Percentiles rank a stretch among this genome's conserved stretches.
These are phyloP conservation scores for Lamellibrachia luymesi DNA, from an alignment of 1,140 invertebrate species.

Conservation along the genomic window DNA sequence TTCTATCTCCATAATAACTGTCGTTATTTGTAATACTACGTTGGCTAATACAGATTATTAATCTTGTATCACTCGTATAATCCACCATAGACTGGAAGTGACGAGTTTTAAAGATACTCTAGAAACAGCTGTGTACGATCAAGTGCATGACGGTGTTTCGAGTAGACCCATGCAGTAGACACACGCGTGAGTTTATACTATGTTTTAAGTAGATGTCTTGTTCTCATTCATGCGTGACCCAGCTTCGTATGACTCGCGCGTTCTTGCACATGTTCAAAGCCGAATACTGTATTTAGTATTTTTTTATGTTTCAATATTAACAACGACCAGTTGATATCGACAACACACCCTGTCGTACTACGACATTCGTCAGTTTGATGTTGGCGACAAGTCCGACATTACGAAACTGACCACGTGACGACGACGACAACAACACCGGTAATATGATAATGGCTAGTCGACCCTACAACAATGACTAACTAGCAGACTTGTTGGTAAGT, in stretches of 20 bases:
- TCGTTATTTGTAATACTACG: neutral
- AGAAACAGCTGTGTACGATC: neutral
- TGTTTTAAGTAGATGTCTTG: neutral
- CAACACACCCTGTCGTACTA: too few relatives aligned
- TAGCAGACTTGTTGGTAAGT: too few relatives aligned
- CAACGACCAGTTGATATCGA: too few relatives aligned
- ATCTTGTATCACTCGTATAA: neutral
- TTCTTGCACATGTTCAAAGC: neutral
- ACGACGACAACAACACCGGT: too few relatives aligned
- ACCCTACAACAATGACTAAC: too few relatives aligned
- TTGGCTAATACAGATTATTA: neutral
- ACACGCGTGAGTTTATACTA: neutral
- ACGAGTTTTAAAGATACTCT: neutral
- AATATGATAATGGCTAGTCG: too few relatives aligned
- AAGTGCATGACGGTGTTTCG: neutral
- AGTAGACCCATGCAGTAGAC: neutral
- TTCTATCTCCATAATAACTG: neutral
- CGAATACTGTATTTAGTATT: too few relatives aligned
- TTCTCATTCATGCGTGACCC: neutral
- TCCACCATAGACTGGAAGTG: neutral
- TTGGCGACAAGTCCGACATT: too few relatives aligned
- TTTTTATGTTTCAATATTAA: too few relatives aligned
- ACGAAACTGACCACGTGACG: too few relatives aligned
- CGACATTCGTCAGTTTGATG: too few relatives aligned
- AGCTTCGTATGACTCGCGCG: neutral